Conservation (phyloP, 2,888 invertebrate genomes). For the Drosophila limbata region DNA sequence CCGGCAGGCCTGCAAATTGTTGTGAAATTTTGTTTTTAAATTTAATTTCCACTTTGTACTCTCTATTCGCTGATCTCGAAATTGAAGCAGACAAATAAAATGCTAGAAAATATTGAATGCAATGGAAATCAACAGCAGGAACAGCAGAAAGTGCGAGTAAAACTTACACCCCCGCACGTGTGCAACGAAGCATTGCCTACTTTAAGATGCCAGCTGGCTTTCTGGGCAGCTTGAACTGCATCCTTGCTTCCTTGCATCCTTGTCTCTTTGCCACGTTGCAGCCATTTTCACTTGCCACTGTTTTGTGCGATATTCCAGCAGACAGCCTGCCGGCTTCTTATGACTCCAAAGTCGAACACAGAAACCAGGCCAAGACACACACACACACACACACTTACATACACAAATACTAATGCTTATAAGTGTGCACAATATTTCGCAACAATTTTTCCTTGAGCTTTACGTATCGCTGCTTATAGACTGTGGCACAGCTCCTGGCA, state of each 20-base stretch:
- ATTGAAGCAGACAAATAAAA: conserved; percentile 68
- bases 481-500: conserved; percentile 71
- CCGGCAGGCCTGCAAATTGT: conserved; percentile 75
- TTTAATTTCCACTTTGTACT: conserved; percentile 57
- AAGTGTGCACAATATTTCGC: conserved; percentile 58
- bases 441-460: conserved; percentile 54
- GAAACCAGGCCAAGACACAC: conserved; percentile 52
- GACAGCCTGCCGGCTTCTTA: conserved; percentile 73
- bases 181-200: conserved; percentile 56
- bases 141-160: not conserved
- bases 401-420: conserved; percentile 12
- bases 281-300: conserved; percentile 55
- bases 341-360: conserved; percentile 49
- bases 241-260: conserved; percentile 18
- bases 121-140: conserved; percentile 54
- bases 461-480: conserved; percentile 73
- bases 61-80: conserved; percentile 19
- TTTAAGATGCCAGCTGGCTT: conserved; percentile 42
- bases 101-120: conserved; percentile 61
- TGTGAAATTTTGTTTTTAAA: conserved; percentile 65
- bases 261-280: conserved; percentile 20
- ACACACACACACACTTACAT: conserved; percentile 10
- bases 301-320: conserved; percentile 55
- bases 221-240: conserved; percentile 30
- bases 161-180: conserved; percentile 44